A percentile compares a stretch with the other conserved stretches of the same genome.
These are phyloP conservation scores for Tetrao urogallus DNA, from an alignment of 2,113 vertebrate genomes.

Conservation along the genomic window DNA sequence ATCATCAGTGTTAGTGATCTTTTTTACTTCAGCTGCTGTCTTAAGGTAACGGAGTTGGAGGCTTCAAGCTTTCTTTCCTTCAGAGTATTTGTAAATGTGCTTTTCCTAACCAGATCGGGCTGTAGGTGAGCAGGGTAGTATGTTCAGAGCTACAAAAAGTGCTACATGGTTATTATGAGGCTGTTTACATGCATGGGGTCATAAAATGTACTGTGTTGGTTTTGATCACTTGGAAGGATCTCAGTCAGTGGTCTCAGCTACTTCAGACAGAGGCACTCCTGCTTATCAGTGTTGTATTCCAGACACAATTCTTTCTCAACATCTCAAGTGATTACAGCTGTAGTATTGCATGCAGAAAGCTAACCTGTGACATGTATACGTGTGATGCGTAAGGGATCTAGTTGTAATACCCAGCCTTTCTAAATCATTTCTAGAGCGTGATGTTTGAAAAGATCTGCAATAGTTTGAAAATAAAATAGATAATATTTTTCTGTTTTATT, in stretches of 20 bases:
- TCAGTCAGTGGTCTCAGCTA: not conserved
- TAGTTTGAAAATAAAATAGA: not conserved
- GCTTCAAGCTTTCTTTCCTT: not conserved
- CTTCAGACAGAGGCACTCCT: not conserved
- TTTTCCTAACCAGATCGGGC: not conserved
- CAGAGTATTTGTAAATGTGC: not conserved
- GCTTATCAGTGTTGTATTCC: not conserved
- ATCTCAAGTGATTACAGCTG: not conserved
- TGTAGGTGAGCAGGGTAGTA: not conserved
- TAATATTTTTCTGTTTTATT: not conserved
- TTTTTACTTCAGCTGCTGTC: not conserved
- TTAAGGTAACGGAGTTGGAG: not conserved
- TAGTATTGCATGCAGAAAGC: not conserved
- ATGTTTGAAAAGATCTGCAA: not conserved
- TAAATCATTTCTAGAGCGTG: not conserved
- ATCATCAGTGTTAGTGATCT: rapidly evolving
- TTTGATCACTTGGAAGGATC: not conserved
- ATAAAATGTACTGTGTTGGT: not conserved
- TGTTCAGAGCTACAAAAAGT: not conserved
- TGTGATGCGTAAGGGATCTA: not conserved
- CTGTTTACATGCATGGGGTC: not conserved
- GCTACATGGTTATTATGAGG: not conserved
- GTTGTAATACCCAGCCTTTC: not conserved
- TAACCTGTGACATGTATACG: not conserved
- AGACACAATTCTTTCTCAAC: not conserved